Percentiles rank a stretch among this genome's conserved stretches.
These are phyloP conservation scores for Prosapia bicincta DNA, from an alignment of 2,888 invertebrate genomes.

Conservation along the genomic window DNA sequence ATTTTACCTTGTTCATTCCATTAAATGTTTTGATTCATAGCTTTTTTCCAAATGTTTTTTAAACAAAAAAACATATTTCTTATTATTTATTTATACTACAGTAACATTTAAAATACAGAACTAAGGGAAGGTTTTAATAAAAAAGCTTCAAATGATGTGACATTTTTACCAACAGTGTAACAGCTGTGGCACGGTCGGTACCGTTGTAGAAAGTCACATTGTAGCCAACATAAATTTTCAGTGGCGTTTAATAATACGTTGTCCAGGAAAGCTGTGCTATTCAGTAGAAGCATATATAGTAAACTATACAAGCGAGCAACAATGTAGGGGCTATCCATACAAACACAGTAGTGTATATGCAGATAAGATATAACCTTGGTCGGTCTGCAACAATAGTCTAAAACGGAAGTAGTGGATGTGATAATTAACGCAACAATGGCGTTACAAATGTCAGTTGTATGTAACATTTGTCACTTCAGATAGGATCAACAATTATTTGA, in stretches of 20 bases:
- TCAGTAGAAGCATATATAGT: neutral
- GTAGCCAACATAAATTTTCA: too few species aligned
- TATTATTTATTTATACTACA: too few species aligned
- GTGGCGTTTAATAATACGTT: neutral
- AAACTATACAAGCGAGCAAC: neutral
- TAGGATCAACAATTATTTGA: neutral
- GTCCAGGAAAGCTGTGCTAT: neutral
- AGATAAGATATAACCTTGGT: slow-evolving; percentile 1
- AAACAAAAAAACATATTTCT: too few species aligned
- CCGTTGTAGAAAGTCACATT: too few species aligned
- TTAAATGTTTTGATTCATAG: too few species aligned
- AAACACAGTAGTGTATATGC: neutral
- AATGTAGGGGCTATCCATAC: neutral
- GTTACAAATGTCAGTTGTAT: neutral
- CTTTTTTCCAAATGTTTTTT: too few species aligned
- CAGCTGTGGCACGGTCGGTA: too few species aligned
- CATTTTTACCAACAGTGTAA: too few species aligned
- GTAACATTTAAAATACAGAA: too few species aligned
- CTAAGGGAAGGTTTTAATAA: too few species aligned
- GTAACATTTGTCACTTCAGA: slow-evolving; percentile 2
- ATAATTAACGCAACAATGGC: neutral
- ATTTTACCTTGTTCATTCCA: too few species aligned
- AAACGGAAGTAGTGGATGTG: neutral
- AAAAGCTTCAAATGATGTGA: too few species aligned
- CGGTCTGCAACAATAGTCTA: neutral